phyloP scores from a whole-genome alignment of 37 sponge, comb jelly and placozoan species.

The Geodia barretti region DNA sequence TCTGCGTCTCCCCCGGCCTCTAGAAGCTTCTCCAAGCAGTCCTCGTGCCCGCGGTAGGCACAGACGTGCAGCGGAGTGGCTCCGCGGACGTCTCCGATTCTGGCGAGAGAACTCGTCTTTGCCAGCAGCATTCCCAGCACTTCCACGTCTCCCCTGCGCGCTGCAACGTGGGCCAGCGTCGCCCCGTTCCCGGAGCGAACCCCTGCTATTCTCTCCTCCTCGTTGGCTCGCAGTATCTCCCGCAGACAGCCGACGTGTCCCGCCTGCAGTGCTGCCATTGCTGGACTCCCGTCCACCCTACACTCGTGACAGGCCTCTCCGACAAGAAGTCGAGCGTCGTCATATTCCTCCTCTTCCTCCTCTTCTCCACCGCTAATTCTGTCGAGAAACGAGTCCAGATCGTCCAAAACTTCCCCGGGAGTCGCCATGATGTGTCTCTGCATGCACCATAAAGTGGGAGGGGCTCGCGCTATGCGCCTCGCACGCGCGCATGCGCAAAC shows the following conservation, averaged over 20 bases:
- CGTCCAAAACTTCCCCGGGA: conserved; percentile 29
- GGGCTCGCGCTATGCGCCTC: not conserved
- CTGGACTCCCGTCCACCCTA: conserved; percentile 23
- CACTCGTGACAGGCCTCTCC: conserved; percentile 47
- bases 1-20: conserved; percentile 19
- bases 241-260: conserved; percentile 63
- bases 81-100: conserved; percentile 62
- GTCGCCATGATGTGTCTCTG: not conserved
- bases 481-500: not conserved
- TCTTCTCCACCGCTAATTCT: conserved; percentile 7
- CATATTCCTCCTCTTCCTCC: conserved; percentile 3
- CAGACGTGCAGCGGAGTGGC: conserved; percentile 81
- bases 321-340: not conserved
- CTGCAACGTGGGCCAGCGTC: conserved; percentile 75
- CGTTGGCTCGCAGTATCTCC: conserved; percentile 19
- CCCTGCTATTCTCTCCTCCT: conserved; percentile 11
- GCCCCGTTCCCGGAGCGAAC: conserved; percentile 49
- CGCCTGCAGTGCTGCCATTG: conserved; percentile 25
- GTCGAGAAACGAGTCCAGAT: conserved; percentile 41
- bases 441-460: not conserved
- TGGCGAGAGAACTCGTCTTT: conserved; percentile 24
- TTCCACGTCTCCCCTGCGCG: conserved; percentile 48
- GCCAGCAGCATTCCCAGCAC: conserved; percentile 37
- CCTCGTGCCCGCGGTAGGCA: conserved; percentile 75
- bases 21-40: conserved; percentile 53